These are phyloP conservation scores for Ridgeia piscesae DNA, from an alignment of 1,140 invertebrate genomes.

Conservation along the genomic window DNA sequence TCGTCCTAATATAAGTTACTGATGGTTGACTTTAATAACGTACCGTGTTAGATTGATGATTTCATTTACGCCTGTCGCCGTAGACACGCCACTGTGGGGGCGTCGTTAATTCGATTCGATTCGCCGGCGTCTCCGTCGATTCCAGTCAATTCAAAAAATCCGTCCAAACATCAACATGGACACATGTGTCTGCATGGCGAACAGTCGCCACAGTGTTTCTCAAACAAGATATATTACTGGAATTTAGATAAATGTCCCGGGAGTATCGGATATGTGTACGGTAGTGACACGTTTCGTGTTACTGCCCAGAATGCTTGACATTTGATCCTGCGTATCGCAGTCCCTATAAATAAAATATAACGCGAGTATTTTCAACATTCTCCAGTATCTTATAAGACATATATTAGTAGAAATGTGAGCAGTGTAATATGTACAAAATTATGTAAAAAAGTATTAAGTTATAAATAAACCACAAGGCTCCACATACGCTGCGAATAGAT, in stretches of 20 bases:
- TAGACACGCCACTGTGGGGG: not conserved
- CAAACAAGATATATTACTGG: not conserved
- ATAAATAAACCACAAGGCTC: not conserved
- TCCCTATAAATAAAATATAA: not conserved
- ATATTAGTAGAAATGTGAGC: not conserved
- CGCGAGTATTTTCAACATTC: not conserved
- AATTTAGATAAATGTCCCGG: not conserved
- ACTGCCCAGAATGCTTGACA: not conserved
- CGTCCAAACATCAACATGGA: not conserved
- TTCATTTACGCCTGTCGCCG: not conserved
- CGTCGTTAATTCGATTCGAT: not conserved
- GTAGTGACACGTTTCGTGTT: not conserved
- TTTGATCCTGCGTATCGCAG: not conserved
- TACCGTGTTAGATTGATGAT: not conserved
- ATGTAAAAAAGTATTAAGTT: not conserved
- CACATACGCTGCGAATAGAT: not conserved
- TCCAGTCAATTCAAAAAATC: not conserved
- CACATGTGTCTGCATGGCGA: not conserved
- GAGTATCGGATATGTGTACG: not conserved
- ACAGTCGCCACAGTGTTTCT: not conserved
- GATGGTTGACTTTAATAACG: not conserved
- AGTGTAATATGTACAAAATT: not conserved
- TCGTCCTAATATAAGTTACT: not conserved
- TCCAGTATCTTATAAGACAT: not conserved
- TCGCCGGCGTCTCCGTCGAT: not conserved